Base-by-base conservation (phyloP, 2,888 invertebrate species). In the Machimus atricapillus region DNA sequence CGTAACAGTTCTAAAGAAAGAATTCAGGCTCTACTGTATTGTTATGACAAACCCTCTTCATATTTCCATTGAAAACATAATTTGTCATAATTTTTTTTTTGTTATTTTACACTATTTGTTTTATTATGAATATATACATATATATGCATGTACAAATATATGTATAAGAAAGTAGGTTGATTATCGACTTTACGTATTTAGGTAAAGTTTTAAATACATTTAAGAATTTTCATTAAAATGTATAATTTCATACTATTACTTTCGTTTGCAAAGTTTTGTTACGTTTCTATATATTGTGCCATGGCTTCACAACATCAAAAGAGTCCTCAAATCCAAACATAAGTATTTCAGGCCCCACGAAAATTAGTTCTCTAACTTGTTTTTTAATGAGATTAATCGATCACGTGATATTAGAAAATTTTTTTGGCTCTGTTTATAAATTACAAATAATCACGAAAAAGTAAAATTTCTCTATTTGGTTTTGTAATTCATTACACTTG, bases 361-460 rank as follows among this genome's bases (percentile, higher is more conserved):
- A 52, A 52, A 52, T 52, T 52, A 52, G 52, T 52, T n/a, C 16
- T 5, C 58, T 19, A 19, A 58, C 9, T 23, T 66, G 19, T 56
- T 40, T 40, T 6, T 34, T 23, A 66, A 27, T 23, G 14, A 66
- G 23, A 23, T 19, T 66, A 27, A 27, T 27, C 66, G 23, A 66
- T 66, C 27, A 66, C 27, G 23, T 66, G 23, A 66, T 12, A 23
- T 12, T 66, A 66, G 19, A 66, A 19, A 66, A 23, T 0, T 4
- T 19, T 66, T 4, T 66, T 66, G n/a, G 16, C 79, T 79, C n/a
- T 79, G 6, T 16, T 78, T 58, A 78, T 79, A 56, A 86, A 86
- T n/a, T n/a, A 34, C 31, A 79, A 86, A 86, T 86, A 79, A 77
- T 34, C 86, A 86, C 86, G 86, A 86, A 86, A 46, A 79, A 43